Evolutionary conservation across 1,140 invertebrate species (phyloP), one percentile per base, ranked within the genome.

Genomic region (Tetramorium alpestre): DNA sequence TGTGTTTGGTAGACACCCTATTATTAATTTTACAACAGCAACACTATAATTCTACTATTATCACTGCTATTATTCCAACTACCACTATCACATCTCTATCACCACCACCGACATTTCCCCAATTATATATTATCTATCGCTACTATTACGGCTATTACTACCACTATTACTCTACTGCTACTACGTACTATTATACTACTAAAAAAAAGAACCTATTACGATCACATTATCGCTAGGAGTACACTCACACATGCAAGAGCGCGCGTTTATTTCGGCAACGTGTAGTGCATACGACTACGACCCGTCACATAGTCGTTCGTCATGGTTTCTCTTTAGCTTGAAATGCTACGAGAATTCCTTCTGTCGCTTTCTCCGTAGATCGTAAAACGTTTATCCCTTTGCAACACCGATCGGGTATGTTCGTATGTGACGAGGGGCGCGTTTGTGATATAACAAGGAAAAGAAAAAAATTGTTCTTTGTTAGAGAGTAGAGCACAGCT

Each of bases 1-100:
- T 92, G 91, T 94, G 91, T 94, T 94, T 94, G 93, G 93, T 94
- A 93, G 94, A 91, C 90, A 93, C 90, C 93, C 90, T 90, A 91
- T 85, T 87, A 87, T 86, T 91, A 90, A 86, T 87, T 87, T 87
- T 88, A 87, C 73, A 88, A 92, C 78, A 78, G 85, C 73, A 90
- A 91, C 76, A 86, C 89, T 70, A 65, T 77, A 67, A 87, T 88
- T 58, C 73, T 88, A 87, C 58, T 88, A 88, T 47, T 78, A 49
- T 44, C 73, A 78, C 73, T 87, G 69, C 65, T 85, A 87, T 51
- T 89, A 75, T 72, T 89, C 88, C 25, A 65, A 88, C 28, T 89
- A 87, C 44, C 76, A 82, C 72, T 87, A 88, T 65, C 82, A 87
- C 58, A 3, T 73, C 47, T 73, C 47, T 58, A 64, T 62, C 62